Evolutionary conservation across 2,113 vertebrate genomes (phyloP).

Genomic region (Cacatua alba): DNA sequence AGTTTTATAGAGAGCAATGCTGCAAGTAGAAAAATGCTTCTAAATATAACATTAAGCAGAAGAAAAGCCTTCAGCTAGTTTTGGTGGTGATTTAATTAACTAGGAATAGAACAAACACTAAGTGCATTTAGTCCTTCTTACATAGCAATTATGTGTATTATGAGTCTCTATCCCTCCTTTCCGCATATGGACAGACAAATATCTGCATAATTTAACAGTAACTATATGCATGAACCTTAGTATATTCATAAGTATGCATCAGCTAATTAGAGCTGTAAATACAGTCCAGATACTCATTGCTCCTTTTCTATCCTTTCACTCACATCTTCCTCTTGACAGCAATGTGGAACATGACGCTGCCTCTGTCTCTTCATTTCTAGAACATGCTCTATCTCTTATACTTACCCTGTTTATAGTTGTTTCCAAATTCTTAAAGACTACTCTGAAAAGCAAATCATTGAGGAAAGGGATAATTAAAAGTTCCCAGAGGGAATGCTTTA

Average conservation of each 20-base stretch:
- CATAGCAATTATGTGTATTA: neutral
- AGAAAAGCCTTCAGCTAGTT: slow-evolving; percentile 50
- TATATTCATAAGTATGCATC: neutral
- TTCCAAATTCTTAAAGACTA: neutral
- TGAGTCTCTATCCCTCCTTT: neutral
- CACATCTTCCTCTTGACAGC: rapidly evolving
- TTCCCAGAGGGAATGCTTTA: slow-evolving; percentile 10
- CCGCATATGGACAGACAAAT: neutral
- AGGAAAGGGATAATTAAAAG: slow-evolving; percentile 15
- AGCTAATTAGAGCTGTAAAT: neutral
- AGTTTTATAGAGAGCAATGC: neutral
- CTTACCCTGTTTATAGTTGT: neutral
- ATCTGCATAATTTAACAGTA: neutral
- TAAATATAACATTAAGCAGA: slow-evolving; percentile 3
- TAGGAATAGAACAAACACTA: neutral
- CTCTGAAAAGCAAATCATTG: neutral
- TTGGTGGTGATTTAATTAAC: slow-evolving; percentile 52
- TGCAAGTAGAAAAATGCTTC: neutral
- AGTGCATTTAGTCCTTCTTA: neutral
- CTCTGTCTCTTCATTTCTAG: neutral
- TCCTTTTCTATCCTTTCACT: neutral
- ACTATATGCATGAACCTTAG: neutral
- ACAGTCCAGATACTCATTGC: neutral
- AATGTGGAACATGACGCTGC: neutral
- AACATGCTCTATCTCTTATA: neutral